Evolutionary conservation across 2,113 vertebrate species (phyloP).

Genomic region (Cavia aperea): DNA sequence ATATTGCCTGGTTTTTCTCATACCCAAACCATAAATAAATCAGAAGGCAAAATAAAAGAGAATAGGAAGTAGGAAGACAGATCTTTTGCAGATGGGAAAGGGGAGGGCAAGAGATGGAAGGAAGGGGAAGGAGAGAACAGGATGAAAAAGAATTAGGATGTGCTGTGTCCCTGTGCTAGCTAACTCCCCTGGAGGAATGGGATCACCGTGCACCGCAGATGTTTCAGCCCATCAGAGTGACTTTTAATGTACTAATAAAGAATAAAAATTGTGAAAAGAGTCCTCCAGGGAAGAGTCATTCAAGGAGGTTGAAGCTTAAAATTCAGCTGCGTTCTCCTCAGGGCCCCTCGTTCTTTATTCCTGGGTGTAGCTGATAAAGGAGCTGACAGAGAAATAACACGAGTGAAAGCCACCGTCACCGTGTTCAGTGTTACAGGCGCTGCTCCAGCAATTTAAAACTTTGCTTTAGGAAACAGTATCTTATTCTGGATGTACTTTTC

Average conservation of each 20-base stretch:
- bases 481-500: constrained; percentile 11
- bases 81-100: neutral
- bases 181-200: neutral
- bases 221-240: no score
- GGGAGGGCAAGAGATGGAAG: neutral
- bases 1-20: neutral
- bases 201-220: neutral
- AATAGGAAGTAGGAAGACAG: neutral
- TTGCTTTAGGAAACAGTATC: neutral
- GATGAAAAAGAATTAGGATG: neutral
- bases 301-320: neutral
- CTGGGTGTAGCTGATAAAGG: neutral
- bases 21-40: neutral
- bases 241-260: neutral
- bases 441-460: neutral
- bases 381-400: neutral
- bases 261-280: neutral
- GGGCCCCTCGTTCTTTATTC: neutral
- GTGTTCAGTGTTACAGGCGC: neutral
- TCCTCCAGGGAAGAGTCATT: neutral
- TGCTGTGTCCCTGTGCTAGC: neutral
- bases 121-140: neutral
- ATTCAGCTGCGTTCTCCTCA: neutral
- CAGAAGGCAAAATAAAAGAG: neutral
- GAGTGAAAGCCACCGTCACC: neutral